Conservation (phyloP, 1,140 invertebrate species). For the Cherax destructor region DNA sequence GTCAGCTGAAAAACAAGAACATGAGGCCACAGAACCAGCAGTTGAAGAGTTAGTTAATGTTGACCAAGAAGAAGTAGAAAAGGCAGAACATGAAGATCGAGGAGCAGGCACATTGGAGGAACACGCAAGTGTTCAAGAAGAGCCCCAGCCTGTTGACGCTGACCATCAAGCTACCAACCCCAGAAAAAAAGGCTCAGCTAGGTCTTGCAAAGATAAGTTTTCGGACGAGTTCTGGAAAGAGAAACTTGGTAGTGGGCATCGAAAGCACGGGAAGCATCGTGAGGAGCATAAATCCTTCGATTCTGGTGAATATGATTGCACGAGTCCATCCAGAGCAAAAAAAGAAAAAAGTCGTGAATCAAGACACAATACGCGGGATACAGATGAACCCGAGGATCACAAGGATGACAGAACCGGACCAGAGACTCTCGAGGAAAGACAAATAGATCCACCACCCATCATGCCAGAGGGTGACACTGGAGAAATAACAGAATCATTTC, state of each 20-base stretch:
- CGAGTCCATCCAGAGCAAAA: not conserved
- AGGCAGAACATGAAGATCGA: not conserved
- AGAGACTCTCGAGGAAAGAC: not conserved
- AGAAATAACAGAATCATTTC: not conserved
- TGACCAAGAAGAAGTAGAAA: not conserved
- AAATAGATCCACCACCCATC: not conserved
- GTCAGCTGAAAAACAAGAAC: not conserved
- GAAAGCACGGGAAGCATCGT: not conserved
- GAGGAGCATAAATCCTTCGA: not conserved
- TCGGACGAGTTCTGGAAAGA: not conserved
- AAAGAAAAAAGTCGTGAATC: not conserved
- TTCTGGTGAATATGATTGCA: slow-evolving; percentile 15
- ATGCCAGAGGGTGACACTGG: not conserved
- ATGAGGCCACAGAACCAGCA: not conserved
- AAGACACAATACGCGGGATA: not conserved
- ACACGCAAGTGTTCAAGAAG: not conserved
- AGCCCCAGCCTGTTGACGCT: not conserved
- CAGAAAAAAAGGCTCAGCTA: not conserved
- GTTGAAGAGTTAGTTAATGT: not conserved
- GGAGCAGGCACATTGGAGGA: not conserved
- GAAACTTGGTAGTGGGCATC: not conserved
- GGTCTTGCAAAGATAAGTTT: slow-evolving; percentile 10
- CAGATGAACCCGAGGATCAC: not conserved
- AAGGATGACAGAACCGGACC: not conserved
- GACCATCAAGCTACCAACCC: not conserved